These are phyloP conservation scores for Dunckerocampus dactyliophorus DNA, from an alignment of 2,113 vertebrate species.

Conservation along the genomic window DNA sequence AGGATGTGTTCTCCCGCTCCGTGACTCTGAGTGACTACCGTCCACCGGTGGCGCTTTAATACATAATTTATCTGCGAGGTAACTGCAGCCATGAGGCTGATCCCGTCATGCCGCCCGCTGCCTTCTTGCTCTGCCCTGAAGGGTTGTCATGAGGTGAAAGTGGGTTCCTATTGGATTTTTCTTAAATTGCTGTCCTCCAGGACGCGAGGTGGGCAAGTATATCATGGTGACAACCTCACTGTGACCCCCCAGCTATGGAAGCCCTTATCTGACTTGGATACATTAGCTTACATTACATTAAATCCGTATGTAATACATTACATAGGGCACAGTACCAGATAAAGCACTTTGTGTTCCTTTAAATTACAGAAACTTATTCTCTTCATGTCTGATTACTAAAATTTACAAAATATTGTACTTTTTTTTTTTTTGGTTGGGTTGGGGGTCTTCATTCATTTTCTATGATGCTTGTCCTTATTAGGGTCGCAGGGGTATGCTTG, in stretches of 20 bases:
- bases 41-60: constrained; percentile 72
- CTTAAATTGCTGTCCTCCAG: constrained; percentile 25
- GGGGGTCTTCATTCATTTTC: too few relatives aligned
- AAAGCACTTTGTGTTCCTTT: too few relatives aligned
- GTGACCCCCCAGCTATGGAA: background rate
- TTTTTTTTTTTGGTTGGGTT: too few relatives aligned
- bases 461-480: too few relatives aligned
- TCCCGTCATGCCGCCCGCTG: background rate
- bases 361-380: too few relatives aligned
- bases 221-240: constrained; percentile 4
- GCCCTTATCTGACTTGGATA: background rate
- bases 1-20: constrained; percentile 43
- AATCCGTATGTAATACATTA: too few relatives aligned
- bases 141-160: constrained; percentile 15
- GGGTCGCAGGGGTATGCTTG: too few relatives aligned
- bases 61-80: constrained; percentile 73
- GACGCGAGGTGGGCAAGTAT: constrained; percentile 13
- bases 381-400: too few relatives aligned
- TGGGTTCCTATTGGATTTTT: constrained; percentile 9
- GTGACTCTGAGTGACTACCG: constrained; percentile 31
- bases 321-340: too few relatives aligned
- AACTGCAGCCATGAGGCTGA: constrained; percentile 58
- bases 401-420: too few relatives aligned
- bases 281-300: background rate
- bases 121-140: constrained; percentile 10